Base-by-base conservation (phyloP, 2,888 invertebrate genomes). In the Orchesellides sinensis region DNA sequence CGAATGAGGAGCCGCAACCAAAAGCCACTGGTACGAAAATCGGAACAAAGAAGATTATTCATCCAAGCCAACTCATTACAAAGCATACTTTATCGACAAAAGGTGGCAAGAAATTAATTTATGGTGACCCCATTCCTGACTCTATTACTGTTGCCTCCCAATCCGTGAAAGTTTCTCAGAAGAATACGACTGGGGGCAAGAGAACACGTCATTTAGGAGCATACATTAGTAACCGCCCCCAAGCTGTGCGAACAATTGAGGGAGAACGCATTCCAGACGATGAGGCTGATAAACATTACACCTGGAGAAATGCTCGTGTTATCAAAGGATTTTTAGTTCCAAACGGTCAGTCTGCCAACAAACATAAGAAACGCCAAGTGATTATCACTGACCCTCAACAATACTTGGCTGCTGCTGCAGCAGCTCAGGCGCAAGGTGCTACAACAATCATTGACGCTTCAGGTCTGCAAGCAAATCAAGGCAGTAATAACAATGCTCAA, bases 261-360 rank as follows among this genome's bases (percentile, higher is more conserved):
- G 96, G 96, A 0, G 93, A 95, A 0, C 92, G 96, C 79, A 94
- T 96, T 49, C 96, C 96, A 0, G 96, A 97, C 89, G 95, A 96
- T 87, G 95, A 95, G 75, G 93, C 94, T 65, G 95, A 96, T 89
- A 94, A 93, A 86, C 90, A 91, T 25, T 95, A 95, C 89, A 94
- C 94, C 0, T 96, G 96, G 96, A 92, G 96, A 73, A 96, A 96
- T 90, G 96, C 96, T 0, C 92, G 96, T 85, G 96, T 96, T 14
- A 95, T 96, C 59, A 96, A 96, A 89, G 95, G 95, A 73, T 93
- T 95, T 89, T 90, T 96, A 66, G 92, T 95, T 59, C 94, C 95
- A 19, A 94, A 95, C 88, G 94, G 94, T 63, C 92, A 93, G 88
- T 63, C 84, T 3, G 81, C 85, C 0, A 86, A 88, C 72, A 86